Evolutionary conservation across 1,140 invertebrate species (phyloP).

Genomic region (Diorhabda sublineata): DNA sequence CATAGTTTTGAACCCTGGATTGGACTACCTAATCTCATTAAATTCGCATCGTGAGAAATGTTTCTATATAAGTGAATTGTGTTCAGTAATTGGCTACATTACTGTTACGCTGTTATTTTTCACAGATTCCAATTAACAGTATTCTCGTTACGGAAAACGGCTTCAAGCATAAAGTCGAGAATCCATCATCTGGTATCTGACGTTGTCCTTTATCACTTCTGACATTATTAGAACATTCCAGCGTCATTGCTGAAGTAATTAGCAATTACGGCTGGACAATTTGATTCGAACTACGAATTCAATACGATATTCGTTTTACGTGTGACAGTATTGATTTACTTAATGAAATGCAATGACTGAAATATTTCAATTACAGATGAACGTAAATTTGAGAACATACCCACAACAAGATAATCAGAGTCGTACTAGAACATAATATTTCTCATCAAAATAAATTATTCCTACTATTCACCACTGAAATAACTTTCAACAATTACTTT

Average conservation of each 20-base stretch:
- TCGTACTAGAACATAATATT: too few relatives aligned
- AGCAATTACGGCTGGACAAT: neutral
- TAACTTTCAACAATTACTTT: too few relatives aligned
- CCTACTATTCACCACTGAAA: too few relatives aligned
- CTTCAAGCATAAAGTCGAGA: neutral
- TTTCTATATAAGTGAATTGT: too few relatives aligned
- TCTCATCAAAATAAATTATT: too few relatives aligned
- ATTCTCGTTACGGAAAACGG: neutral
- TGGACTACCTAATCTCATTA: too few relatives aligned
- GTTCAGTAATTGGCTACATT: too few relatives aligned
- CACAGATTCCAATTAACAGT: too few relatives aligned
- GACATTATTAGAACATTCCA: neutral
- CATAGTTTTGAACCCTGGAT: too few relatives aligned
- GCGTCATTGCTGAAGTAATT: neutral
- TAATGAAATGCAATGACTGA: slow-evolving; percentile 1
- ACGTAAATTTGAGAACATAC: neutral
- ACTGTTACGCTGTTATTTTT: too few relatives aligned
- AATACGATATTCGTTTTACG: neutral
- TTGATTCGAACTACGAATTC: neutral
- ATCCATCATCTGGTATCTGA: neutral
- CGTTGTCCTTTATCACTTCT: neutral
- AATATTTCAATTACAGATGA: neutral
- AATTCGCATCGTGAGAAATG: too few relatives aligned
- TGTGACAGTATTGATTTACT: neutral
- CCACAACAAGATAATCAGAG: neutral